A percentile compares a stretch with the other conserved stretches of the same genome.
Evolutionary conservation across 2,113 vertebrate species (phyloP).

Genomic region (Lasiurus cinereus): DNA sequence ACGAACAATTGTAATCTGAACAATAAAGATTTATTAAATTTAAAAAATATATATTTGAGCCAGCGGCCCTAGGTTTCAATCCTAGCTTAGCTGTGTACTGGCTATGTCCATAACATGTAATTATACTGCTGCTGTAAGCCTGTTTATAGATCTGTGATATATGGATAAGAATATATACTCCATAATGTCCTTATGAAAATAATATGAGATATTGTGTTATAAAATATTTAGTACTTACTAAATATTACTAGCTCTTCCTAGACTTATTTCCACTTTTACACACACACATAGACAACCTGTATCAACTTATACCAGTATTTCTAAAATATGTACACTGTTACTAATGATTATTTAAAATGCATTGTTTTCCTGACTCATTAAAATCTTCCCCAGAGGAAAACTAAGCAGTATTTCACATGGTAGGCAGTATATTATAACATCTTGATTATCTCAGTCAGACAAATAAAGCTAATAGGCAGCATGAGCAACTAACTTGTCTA

Average conservation of each 20-base stretch:
- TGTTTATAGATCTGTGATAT: neutral
- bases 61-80: neutral
- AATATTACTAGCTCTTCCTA: neutral
- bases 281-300: neutral
- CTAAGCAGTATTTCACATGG: neutral
- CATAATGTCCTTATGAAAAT: neutral
- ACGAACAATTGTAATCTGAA: too few relatives aligned
- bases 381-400: neutral
- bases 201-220: neutral
- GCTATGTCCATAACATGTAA: neutral
- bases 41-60: neutral
- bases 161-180: neutral
- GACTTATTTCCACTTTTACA: constrained; percentile 24
- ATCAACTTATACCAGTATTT: neutral
- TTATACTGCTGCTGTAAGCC: neutral
- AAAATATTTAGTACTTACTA: neutral
- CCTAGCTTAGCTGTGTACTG: neutral
- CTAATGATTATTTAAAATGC: neutral
- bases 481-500: neutral
- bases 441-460: neutral
- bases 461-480: neutral
- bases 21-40: too few relatives aligned
- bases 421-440: neutral
- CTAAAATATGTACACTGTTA: neutral
- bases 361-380: constrained; percentile 2